Evolutionary conservation across 2,888 invertebrate species (phyloP), one percentile per base, ranked within the genome.

Genomic region (Petrophora chlorosata): DNA sequence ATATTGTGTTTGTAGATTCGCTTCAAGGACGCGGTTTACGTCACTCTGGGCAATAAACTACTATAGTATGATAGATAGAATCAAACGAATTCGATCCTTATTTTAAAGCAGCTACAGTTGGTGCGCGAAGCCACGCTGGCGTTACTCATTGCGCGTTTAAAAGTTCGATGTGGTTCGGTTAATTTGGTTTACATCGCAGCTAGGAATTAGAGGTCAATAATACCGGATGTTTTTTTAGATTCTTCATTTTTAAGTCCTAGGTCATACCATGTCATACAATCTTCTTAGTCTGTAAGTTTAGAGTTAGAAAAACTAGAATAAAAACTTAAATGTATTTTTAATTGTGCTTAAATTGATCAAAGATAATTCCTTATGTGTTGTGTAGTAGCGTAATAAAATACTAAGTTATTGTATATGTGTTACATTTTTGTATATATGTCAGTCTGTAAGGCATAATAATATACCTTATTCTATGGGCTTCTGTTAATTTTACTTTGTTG

Each of bases 21-120:
- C 73, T 76, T 67, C 87, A 88, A 88, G 88, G 87, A 85, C 87
- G 71, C 59, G 38, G 70, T 78, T 87, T 84, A 80, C 87, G 86
- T 87, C 87, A 86, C 64, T 39, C 61, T 65, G 53, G 67, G 70
- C 67, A 74, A 75, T 76, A 72, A 72, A 68, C 70, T 70, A 65
- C 61, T 53, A 61, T 63, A 45, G 50, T 48, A 47, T 50, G 56
- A 67, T 70, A 45, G 58, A 60, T 48, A 47, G 34, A 47, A 56
- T 57, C 65, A 63, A 51, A 41, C 63, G 49, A 76, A 56, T 71
- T 62, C 63, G 56, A 63, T 61, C 74, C 70, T 65, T 82, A 76
- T 70, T 57, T 40, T 57, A 9, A 56, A 47, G 33, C 10, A 33
- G 2, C 56, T 73, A 62, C 65, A 73, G 70, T 53, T 52, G 39